These are phyloP conservation scores for Phylloscopus trochiloides DNA, from an alignment of 2,113 vertebrate species.

Conservation along the genomic window DNA sequence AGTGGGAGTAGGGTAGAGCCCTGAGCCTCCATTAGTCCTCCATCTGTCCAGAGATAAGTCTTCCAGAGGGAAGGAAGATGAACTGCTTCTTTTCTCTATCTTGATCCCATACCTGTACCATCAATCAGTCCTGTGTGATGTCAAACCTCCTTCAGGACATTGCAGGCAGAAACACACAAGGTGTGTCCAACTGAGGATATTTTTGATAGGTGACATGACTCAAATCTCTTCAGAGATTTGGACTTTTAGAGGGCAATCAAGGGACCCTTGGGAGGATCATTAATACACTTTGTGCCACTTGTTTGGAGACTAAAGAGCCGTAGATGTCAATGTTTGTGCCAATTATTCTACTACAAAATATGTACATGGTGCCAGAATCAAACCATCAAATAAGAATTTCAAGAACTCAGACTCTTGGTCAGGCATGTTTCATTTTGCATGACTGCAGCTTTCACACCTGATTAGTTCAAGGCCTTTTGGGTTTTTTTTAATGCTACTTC, in stretches of 20 bases:
- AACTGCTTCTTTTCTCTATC: background rate
- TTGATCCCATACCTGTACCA: background rate
- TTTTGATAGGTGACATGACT: background rate
- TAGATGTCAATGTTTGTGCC: background rate
- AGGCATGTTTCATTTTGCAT: background rate
- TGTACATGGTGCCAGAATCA: background rate
- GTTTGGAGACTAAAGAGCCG: background rate
- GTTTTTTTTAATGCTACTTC: no score
- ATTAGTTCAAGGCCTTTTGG: background rate
- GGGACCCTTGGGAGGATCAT: background rate
- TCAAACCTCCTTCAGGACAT: background rate
- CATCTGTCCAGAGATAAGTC: background rate
- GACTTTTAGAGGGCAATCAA: background rate
- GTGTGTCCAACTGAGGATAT: rapidly evolving
- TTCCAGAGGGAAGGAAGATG: background rate
- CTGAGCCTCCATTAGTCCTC: background rate
- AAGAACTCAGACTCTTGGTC: background rate
- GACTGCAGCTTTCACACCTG: background rate
- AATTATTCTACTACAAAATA: background rate
- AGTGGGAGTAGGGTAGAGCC: background rate
- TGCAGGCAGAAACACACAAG: background rate
- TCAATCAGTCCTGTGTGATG: background rate
- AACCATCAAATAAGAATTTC: background rate
- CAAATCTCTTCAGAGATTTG: background rate
- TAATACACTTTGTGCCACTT: background rate